phyloP scores from a whole-genome alignment of 2,888 invertebrate genomes.

The Drosophila fungiperda region DNA sequence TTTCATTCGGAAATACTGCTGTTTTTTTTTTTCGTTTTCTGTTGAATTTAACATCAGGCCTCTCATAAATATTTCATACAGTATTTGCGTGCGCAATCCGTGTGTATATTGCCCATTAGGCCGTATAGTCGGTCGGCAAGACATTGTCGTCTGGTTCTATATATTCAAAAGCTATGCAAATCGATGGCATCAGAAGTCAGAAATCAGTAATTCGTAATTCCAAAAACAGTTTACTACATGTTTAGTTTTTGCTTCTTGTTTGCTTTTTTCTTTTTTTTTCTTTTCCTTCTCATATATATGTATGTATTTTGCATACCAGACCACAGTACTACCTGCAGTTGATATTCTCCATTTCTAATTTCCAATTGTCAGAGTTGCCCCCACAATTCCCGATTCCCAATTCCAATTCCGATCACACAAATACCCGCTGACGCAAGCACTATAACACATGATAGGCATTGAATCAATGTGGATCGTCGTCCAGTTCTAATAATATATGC shows the following conservation, averaged over 20 bases:
- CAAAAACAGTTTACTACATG: slow-evolving; percentile 37
- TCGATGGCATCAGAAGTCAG: slow-evolving; percentile 61
- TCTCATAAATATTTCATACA: slow-evolving; percentile 77
- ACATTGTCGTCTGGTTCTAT: slow-evolving; percentile 36
- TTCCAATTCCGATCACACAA: slow-evolving; percentile 38
- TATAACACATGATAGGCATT: slow-evolving; percentile 9
- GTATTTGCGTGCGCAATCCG: slow-evolving; percentile 25
- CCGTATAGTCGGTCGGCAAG: slow-evolving; percentile 1
- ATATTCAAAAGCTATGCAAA: slow-evolving; percentile 74
- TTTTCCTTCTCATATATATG: neutral
- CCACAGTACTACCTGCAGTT: slow-evolving; percentile 50
- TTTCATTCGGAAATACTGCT: slow-evolving; percentile 5
- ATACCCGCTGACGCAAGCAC: slow-evolving; percentile 60
- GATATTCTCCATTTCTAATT: slow-evolving; percentile 37
- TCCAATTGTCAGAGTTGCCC: slow-evolving; percentile 17
- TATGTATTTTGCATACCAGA: slow-evolving; percentile 41
- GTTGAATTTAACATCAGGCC: slow-evolving; percentile 75
- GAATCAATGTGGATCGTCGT: slow-evolving; percentile 12
- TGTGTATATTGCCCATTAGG: slow-evolving; percentile 13
- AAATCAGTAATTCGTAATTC: slow-evolving; percentile 54
- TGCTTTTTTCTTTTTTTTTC: neutral
- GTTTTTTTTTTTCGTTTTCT: slow-evolving; percentile 27
- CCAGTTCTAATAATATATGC: slow-evolving; percentile 5
- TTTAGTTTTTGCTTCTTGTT: slow-evolving; percentile 42
- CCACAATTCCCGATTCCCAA: slow-evolving; percentile 30